These are phyloP conservation scores for Melanerpes aurifrons DNA, from an alignment of 2,113 vertebrate genomes.

Conservation along the genomic window DNA sequence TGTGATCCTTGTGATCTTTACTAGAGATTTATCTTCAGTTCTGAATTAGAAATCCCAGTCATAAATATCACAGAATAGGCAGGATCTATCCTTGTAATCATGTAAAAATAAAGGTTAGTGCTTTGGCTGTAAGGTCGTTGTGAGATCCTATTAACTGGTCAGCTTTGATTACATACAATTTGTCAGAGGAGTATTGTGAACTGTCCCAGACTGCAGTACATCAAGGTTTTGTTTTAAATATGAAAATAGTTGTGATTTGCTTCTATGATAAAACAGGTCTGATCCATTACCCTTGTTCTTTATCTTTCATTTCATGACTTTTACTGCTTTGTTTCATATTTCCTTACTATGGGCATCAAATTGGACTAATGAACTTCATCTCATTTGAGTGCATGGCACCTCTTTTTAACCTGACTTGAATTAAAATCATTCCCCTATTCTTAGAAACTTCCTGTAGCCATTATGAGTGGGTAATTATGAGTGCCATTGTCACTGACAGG, in stretches of 20 bases:
- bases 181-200: neutral
- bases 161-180: neutral
- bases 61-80: neutral
- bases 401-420: neutral
- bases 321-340: neutral
- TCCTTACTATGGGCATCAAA: neutral
- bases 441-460: neutral
- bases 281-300: neutral
- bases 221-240: neutral
- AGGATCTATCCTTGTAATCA: neutral
- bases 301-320: neutral
- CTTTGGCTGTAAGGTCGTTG: neutral
- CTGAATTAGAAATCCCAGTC: neutral
- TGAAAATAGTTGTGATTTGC: neutral
- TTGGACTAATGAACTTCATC: neutral
- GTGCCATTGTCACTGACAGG: neutral
- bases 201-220: neutral
- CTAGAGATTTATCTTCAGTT: neutral
- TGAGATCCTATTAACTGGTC: neutral
- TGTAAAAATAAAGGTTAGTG: neutral
- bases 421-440: neutral
- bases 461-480: neutral
- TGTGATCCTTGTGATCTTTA: neutral
- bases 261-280: neutral
- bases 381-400: neutral